Conservation (phyloP, 37 sponge, comb jelly and placozoan genomes). For the Bolinopsis microptera region DNA sequence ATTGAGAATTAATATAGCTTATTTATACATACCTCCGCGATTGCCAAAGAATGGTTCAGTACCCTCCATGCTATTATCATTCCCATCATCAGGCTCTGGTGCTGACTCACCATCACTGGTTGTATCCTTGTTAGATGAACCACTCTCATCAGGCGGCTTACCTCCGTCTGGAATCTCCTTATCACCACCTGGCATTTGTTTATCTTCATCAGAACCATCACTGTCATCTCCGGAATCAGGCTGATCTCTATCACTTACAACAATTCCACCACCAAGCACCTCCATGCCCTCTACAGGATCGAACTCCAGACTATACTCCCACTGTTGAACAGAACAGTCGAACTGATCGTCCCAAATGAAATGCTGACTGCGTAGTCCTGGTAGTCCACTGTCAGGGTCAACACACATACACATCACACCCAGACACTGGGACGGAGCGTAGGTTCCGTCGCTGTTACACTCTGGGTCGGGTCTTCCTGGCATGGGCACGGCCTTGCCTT, state of each 20-base stretch:
- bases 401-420: conserved; percentile 30
- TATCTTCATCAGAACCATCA: neutral
- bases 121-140: neutral
- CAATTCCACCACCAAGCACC: neutral
- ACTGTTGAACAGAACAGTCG: neutral
- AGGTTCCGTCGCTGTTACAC: neutral
- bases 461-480: neutral
- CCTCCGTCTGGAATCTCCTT: neutral
- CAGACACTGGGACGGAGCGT: neutral
- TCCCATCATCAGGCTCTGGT: neutral
- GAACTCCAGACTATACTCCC: neutral
- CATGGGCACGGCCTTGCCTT: neutral
- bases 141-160: neutral
- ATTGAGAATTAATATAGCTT: too few relatives aligned
- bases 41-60: neutral
- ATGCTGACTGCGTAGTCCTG: neutral
- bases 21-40: neutral
- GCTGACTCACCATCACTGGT: neutral
- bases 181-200: neutral
- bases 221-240: neutral
- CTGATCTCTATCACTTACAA: neutral
- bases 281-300: neutral
- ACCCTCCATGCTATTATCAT: neutral
- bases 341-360: neutral
- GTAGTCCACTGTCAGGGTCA: neutral